Evolutionary conservation across 2,797 vertebrate genomes (phyloP).

Genomic region (Orestias chungarensis): DNA sequence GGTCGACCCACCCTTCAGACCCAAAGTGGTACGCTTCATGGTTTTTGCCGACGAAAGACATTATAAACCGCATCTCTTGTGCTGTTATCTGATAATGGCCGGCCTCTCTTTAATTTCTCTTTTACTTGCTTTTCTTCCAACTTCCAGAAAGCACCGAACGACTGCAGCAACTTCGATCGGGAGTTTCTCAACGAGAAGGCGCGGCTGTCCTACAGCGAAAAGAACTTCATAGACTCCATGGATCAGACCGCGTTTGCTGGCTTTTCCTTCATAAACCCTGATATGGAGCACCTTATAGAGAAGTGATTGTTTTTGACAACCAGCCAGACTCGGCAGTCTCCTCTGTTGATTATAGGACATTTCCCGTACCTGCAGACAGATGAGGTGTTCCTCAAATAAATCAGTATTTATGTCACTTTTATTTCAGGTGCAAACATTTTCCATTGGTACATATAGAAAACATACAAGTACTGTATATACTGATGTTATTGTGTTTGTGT

Average conservation of each 20-base stretch:
- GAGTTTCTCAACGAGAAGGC: constrained; percentile 98
- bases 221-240: constrained; percentile 98
- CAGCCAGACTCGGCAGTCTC: constrained; percentile 21
- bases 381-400: constrained; percentile 32
- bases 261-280: constrained; percentile 95
- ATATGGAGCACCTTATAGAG: constrained; percentile 89
- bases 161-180: constrained; percentile 97
- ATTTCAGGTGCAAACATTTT: constrained; percentile 48
- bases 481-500: constrained; percentile 57
- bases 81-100: not conserved
- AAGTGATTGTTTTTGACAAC: constrained; percentile 70
- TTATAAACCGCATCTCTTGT: not conserved
- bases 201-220: constrained; percentile 91
- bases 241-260: constrained; percentile 92
- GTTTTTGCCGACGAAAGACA: not conserved
- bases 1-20: constrained; percentile 92
- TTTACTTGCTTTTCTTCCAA: constrained; percentile 21
- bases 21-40: constrained; percentile 90
- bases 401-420: constrained; percentile 60
- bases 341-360: constrained; percentile 37
- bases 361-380: constrained; percentile 25
- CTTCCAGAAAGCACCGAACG: constrained; percentile 89
- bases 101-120: constrained; percentile 13
- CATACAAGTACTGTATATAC: constrained; percentile 65
- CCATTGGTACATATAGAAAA: constrained; percentile 58